Percentiles rank a stretch among this genome's conserved stretches.
These are phyloP conservation scores for Hydractinia echinata DNA, from an alignment of 30 jellyfish, hydroid and myxozoan species.

Conservation along the genomic window DNA sequence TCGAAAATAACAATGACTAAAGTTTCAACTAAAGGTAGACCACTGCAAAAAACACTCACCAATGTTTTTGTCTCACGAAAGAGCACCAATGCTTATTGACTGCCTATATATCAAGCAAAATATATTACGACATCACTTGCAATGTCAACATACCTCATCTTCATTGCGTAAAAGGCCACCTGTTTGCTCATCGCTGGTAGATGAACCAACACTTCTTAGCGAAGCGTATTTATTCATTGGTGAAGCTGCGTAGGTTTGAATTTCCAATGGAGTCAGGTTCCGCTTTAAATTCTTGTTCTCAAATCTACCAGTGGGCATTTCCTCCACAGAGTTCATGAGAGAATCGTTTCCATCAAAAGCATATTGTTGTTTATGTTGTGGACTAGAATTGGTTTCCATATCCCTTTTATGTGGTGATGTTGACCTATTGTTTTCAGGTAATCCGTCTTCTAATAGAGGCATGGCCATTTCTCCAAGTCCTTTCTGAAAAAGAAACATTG, in stretches of 20 bases:
- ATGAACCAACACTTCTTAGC: constrained; percentile 13
- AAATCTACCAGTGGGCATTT: background rate
- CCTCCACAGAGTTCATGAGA: background rate
- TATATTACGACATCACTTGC: background rate
- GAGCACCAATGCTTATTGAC: background rate
- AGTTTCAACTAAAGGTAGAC: no score
- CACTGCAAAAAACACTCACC: no score
- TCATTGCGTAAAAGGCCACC: constrained; percentile 1
- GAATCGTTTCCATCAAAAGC: no score
- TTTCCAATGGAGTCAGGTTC: constrained; percentile 4
- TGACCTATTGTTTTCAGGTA: no score
- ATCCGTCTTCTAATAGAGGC: no score
- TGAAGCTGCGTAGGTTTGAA: constrained; percentile 3
- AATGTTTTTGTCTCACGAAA: background rate
- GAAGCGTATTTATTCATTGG: constrained; percentile 5
- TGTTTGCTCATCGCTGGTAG: background rate
- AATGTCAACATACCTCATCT: background rate
- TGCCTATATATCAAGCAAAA: background rate
- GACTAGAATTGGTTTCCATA: no score
- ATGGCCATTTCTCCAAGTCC: no score
- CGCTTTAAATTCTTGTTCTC: background rate
- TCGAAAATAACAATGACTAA: no score
- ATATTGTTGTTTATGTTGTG: no score
- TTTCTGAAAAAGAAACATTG: no score
- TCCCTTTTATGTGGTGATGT: no score